Evolutionary conservation across 2,113 vertebrate genomes (phyloP), one percentile per base, ranked within the genome.

Genomic region (Piaya cayana): DNA sequence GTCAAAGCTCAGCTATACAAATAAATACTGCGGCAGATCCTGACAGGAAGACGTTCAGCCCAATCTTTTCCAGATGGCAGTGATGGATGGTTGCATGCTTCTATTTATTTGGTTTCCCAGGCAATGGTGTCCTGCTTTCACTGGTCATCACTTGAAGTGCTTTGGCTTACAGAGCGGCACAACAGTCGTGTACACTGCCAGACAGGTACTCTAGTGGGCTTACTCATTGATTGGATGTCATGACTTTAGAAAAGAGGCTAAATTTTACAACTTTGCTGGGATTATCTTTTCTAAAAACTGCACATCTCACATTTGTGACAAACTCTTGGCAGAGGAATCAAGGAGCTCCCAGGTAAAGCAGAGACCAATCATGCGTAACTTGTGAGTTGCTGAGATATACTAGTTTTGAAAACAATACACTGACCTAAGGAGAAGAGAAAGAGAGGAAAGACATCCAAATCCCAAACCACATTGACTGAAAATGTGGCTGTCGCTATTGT

Each of bases 31-130:
- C 96, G 98, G 98, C 97, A 97, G 97, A 98, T 97, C 97, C 97
- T 97, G 95, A 97, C 98, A 97, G 97, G 98, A 98, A 98, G 97
- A 98, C 97, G 96, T 98, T 98, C 97, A 96, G 87, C 92, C 97
- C 98, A 98, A 98, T 99, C 98, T 98, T 97, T 99, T 99, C 98
- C 99, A 99, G 98, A 99, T 99, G 99, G 98, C 98, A 99, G 97
- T 98, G 95, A 99, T 98, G 98, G 98, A 99, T 99, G 98, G 98
- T 96, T 97, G 98, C 98, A 97, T 98, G 97, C 97, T 99, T 98
- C 98, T 98, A 96, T 98, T 98, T 98, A 98, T 98, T 98, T 95
- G 84, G 98, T 99, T 98, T 98, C 98, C 98, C 97, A 96, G 98
- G 98, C 97, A 98, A 98, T 88, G 93, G 56, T 96, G 96, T 98